Evolutionary conservation across 2,888 invertebrate genomes (phyloP), one percentile per base, ranked within the genome.

Genomic region (Mycalesis mineus): DNA sequence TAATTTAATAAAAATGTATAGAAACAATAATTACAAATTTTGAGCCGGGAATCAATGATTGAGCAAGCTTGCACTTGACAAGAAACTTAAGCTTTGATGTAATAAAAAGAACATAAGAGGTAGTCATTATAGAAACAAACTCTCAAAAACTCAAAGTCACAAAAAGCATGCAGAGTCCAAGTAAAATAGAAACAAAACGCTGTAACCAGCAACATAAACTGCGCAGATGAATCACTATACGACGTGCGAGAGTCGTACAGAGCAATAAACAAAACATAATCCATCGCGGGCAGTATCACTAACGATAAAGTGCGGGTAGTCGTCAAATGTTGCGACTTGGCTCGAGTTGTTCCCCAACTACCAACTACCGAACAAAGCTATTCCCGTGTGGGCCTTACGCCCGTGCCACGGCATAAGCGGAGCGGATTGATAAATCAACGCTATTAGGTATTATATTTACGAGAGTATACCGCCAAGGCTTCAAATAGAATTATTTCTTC

Each of bases 311-410:
- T 60, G 54, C 49, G 52, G 52, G 55, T 22, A 58, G 60, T 61
- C 65, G 62, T 65, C 65, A 63, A 64, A 65, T 57, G 61, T 56
- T 55, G 55, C 63, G 60, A 65, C 62, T 61, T 62, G 61, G 58
- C 60, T 64, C 59, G 49, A 65, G 64, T 63, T 65, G 65, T 65
- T 57, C 55, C 55, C 49, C 41, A 66, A 65, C 65, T 65, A 58
- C 49, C 41, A 66, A 65, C 65, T 65, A 58, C 61, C 55, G 52
- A 60, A 57, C 58, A 55, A 53, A 42, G 61, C 58, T 60, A 64
- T 65, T 67, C 58, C 63, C 65, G 55, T 55, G 58, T 59, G 64
- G 64, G 47, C 44, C 33, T 45, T 7, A 44, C 11, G 22, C 22
- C 22, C 9, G 1, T 37, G 22, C 11, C 17, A 50, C 15, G 14